A percentile compares a stretch with the other conserved stretches of the same genome.
These are phyloP conservation scores for Mormoops blainvillei DNA, from an alignment of 2,113 vertebrate genomes.

Conservation along the genomic window DNA sequence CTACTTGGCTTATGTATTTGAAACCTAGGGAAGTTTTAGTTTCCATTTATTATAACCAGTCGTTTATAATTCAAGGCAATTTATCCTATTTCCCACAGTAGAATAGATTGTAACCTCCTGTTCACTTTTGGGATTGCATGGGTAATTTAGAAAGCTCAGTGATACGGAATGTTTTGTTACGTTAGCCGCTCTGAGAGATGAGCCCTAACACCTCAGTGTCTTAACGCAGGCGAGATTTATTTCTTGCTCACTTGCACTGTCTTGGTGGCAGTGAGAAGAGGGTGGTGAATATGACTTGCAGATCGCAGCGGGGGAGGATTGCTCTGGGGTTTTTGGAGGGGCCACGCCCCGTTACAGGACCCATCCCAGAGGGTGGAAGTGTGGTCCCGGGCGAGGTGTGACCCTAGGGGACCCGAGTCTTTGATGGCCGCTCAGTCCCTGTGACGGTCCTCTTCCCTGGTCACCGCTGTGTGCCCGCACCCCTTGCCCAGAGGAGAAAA, in stretches of 20 bases:
- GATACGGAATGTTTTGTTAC: background rate
- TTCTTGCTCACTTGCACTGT: background rate
- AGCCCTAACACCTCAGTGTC: background rate
- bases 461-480: rapidly evolving
- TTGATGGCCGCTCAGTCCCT: background rate
- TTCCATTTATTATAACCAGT: background rate
- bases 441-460: no score
- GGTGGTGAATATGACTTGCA: background rate
- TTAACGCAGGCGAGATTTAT: background rate
- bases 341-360: background rate
- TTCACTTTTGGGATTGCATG: background rate
- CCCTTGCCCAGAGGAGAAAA: background rate
- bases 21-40: background rate
- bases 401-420: background rate
- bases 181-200: background rate
- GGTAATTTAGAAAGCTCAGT: background rate
- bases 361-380: background rate
- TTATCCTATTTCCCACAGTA: background rate
- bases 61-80: background rate
- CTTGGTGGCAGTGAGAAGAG: background rate
- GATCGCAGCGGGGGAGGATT: background rate
- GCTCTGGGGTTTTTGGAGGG: no score
- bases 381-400: background rate
- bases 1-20: background rate
- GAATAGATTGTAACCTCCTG: background rate